Evolutionary conservation across 2,888 invertebrate genomes (phyloP).

Genomic region (Alloscopus bannaensis): DNA sequence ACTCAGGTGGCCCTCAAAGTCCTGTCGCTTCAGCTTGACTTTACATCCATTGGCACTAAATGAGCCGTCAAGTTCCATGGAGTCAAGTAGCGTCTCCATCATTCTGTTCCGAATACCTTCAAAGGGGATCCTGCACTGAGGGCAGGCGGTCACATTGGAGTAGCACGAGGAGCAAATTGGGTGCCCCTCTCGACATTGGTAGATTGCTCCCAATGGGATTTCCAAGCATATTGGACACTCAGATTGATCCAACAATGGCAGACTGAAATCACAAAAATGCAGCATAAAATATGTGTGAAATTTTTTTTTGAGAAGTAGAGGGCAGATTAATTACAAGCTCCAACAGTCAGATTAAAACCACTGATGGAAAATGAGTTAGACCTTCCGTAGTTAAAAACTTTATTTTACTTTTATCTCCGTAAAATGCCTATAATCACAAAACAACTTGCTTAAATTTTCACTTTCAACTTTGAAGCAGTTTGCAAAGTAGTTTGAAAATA

Average conservation of each 20-base stretch:
- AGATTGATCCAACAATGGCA: neutral
- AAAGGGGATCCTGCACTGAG: constrained; percentile 5
- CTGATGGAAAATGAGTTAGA: no score
- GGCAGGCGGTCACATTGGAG: neutral
- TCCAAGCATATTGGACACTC: constrained; percentile 22
- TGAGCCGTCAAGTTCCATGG: neutral
- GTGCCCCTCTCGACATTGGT: constrained; percentile 8
- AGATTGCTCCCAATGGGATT: neutral
- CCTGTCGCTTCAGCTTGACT: neutral
- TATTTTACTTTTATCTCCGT: no score
- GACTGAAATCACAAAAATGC: no score
- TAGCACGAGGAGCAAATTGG: neutral
- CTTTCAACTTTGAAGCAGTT: no score
- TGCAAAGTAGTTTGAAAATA: no score
- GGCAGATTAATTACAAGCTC: no score
- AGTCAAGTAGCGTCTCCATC: neutral
- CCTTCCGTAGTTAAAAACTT: no score
- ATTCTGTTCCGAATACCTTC: neutral
- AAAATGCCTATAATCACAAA: no score
- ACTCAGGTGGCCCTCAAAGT: neutral
- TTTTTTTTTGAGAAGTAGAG: no score
- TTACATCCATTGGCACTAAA: neutral
- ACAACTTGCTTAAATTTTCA: no score
- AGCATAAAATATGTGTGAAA: no score
- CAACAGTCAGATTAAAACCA: no score